A percentile compares a stretch with the other conserved stretches of the same genome.
phyloP scores from a whole-genome alignment of 2,113 vertebrate species.

The Ochotona curzoniae region DNA sequence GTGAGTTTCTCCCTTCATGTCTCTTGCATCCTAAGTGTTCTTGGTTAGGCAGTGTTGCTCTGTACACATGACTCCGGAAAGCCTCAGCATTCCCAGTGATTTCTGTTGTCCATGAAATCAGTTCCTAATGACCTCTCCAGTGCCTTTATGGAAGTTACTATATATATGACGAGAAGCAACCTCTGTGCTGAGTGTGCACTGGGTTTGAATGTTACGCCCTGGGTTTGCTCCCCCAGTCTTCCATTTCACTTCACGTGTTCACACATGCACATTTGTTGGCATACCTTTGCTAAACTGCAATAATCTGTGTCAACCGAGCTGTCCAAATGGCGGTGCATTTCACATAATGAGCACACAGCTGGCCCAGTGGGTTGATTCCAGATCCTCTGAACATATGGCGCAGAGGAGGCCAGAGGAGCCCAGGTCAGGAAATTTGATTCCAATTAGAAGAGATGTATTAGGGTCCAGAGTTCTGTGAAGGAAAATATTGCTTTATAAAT shows the following conservation, averaged over 20 bases:
- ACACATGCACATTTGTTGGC: neutral
- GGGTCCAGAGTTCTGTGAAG: neutral
- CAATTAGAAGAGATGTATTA: slow-evolving; percentile 46
- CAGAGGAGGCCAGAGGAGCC: neutral
- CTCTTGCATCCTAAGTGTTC: neutral
- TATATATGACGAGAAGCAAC: neutral
- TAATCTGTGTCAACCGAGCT: slow-evolving; percentile 8
- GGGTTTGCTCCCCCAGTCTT: neutral
- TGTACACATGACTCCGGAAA: neutral
- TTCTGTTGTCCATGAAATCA: neutral
- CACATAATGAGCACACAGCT: slow-evolving; percentile 31
- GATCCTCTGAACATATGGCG: slow-evolving; percentile 35
- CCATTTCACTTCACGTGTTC: neutral
- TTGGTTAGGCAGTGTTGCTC: neutral
- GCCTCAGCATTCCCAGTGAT: neutral
- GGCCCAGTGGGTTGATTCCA: neutral
- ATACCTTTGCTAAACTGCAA: neutral
- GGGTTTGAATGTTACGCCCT: neutral
- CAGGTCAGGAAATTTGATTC: slow-evolving; percentile 29
- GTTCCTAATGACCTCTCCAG: neutral
- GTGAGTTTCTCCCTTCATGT: neutral
- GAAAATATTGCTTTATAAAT: slow-evolving; percentile 53
- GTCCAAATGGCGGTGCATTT: slow-evolving; percentile 14
- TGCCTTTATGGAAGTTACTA: neutral
- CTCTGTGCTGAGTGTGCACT: neutral